phyloP scores from a whole-genome alignment of 2,113 vertebrate genomes.

The Cyanoderma ruficeps region DNA sequence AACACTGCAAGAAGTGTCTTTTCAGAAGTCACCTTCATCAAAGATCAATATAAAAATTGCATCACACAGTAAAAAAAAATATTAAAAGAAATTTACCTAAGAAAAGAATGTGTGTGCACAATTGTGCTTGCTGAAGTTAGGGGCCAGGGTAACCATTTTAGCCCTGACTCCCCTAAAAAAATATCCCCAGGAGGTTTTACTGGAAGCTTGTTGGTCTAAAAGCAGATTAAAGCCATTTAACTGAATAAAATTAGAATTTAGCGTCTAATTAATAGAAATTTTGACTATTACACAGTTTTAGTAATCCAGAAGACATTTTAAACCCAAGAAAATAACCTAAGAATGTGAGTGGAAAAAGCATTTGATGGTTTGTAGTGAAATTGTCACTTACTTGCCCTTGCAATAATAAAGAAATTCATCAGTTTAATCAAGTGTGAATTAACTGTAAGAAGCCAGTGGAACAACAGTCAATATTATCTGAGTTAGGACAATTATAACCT shows the following conservation, averaged over 20 bases:
- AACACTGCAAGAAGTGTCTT: neutral
- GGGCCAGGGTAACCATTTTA: neutral
- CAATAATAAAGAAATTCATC: neutral
- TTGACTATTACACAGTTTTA: neutral
- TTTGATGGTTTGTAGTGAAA: neutral
- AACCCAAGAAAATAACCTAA: neutral
- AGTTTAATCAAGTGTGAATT: neutral
- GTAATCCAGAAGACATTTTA: neutral
- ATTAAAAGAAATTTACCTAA: neutral
- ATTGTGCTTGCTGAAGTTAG: neutral
- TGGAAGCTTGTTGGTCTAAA: neutral
- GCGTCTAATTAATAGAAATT: neutral
- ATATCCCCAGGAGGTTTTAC: neutral
- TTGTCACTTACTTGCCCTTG: neutral
- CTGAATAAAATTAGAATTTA: neutral
- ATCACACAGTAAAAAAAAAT: neutral
- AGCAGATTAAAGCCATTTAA: neutral
- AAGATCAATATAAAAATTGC: neutral
- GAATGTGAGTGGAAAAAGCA: neutral
- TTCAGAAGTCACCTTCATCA: neutral
- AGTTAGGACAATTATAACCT: neutral
- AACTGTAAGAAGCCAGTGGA: neutral
- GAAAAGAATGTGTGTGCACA: neutral
- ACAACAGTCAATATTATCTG: neutral
- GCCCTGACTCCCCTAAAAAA: neutral